phyloP scores from a whole-genome alignment of 2,113 vertebrate genomes.

The human region DNA sequence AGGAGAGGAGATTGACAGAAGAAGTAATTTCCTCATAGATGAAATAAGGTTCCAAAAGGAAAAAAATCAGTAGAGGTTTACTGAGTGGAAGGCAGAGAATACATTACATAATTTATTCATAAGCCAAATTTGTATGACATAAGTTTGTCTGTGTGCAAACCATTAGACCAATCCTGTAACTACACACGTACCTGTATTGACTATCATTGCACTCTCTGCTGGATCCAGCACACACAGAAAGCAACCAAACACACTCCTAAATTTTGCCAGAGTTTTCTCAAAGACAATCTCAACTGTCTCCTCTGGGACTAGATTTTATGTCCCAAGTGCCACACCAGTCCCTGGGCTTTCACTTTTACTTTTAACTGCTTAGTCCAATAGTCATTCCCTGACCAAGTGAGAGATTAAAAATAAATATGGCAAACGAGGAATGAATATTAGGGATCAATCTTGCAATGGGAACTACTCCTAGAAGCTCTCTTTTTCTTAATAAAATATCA shows the following conservation, averaged over 20 bases:
- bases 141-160: not conserved
- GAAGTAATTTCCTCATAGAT: not conserved
- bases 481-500: not conserved
- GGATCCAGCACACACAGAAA: not conserved
- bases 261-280: not conserved
- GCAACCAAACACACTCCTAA: rapidly evolving
- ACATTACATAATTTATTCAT: not conserved
- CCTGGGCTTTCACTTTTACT: not conserved
- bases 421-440: not conserved
- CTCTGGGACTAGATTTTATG: not conserved
- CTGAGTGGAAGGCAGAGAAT: not conserved
- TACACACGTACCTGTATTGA: rapidly evolving
- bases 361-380: not conserved
- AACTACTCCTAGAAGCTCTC: not conserved
- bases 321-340: rapidly evolving
- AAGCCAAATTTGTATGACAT: not conserved
- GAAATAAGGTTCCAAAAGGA: not conserved
- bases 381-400: not conserved
- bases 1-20: not conserved
- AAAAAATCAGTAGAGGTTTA: not conserved
- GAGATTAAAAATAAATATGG: not conserved
- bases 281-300: not conserved
- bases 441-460: not conserved
- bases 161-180: not conserved
- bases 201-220: not conserved